Evolutionary conservation across 2,797 vertebrate species (phyloP), one percentile per base, ranked within the genome.

Genomic region (Halcyon badia): DNA sequence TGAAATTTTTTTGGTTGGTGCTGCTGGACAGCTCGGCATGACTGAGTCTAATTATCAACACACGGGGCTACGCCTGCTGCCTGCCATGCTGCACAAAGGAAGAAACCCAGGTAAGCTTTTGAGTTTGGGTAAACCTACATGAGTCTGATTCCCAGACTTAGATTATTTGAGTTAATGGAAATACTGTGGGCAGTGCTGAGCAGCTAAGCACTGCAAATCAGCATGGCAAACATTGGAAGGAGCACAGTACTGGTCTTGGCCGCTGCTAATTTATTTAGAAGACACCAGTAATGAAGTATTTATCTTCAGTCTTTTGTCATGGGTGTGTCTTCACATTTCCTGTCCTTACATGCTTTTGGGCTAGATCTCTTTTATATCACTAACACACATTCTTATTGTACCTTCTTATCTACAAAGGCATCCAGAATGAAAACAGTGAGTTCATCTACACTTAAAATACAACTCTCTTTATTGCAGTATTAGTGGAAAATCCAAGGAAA

Each of bases 381-480:
- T 77, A 51, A 44, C 17, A 21, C 10, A 60, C 14, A 35, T 93
- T 83, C 42, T 64, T 48, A 37, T 33, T 95, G 91, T 86, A 94
- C 25, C 70, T 89, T 79, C 60, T n/a, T 60, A 60, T 17, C 24
- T 39, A 82, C 25, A 75, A 93, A 79, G 4, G 5, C 18, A 80
- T 35, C 25, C 33, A 85, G 49, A 86, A 97, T 51, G 33, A 90
- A 83, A 93, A 94, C 54, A 87, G 58, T 25, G 46, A 82, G 57
- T 52, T 75, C 87, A 9, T 83, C 60, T 85, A 83, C 14, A 86
- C 20, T 85, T 87, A 51, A 54, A 83, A 51, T 26, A 77, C 31
- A n/a, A 28, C 58, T 60, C 87, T 62, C 44, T 97, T 97, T 97
- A 97, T 95, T 98, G 77, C 52, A 75, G 20, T 26, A 35, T 31